phyloP scores from a whole-genome alignment of 2,797 vertebrate genomes.

The Xiphorhynchus erythropygius region DNA sequence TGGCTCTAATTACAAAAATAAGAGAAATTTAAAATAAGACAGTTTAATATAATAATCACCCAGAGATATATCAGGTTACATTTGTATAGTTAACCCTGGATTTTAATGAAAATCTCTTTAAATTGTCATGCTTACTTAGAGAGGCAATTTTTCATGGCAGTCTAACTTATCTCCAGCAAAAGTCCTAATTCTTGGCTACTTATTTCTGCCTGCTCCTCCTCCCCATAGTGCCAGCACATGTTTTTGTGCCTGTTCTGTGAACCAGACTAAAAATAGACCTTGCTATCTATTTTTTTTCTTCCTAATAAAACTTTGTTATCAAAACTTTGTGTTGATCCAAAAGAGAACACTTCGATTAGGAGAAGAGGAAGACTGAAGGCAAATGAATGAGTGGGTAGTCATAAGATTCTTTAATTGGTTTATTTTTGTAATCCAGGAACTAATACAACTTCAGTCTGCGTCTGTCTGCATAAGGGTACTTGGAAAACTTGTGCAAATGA shows the following conservation, averaged over 20 bases:
- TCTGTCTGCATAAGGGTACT: background rate
- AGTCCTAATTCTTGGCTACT: background rate
- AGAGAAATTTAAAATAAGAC: background rate
- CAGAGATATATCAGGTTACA: background rate
- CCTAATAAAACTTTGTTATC: background rate
- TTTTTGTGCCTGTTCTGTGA: background rate
- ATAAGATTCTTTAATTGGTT: background rate
- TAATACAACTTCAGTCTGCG: background rate
- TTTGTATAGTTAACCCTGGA: background rate
- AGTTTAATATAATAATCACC: background rate
- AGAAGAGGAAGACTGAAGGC: background rate
- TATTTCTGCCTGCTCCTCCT: background rate
- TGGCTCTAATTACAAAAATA: slow-evolving; percentile 81
- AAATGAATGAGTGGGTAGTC: background rate
- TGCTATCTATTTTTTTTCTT: background rate
- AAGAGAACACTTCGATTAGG: background rate
- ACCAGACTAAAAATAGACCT: background rate
- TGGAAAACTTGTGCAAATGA: background rate
- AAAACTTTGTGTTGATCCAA: background rate
- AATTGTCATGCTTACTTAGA: background rate
- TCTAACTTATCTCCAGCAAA: background rate
- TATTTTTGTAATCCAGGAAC: background rate
- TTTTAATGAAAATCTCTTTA: background rate
- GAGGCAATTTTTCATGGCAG: background rate
- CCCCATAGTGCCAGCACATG: background rate